Percentiles rank a stretch among this genome's conserved stretches.
These are phyloP conservation scores for Amphimallon solstitiale DNA, from an alignment of 2,888 invertebrate genomes.

Conservation along the genomic window DNA sequence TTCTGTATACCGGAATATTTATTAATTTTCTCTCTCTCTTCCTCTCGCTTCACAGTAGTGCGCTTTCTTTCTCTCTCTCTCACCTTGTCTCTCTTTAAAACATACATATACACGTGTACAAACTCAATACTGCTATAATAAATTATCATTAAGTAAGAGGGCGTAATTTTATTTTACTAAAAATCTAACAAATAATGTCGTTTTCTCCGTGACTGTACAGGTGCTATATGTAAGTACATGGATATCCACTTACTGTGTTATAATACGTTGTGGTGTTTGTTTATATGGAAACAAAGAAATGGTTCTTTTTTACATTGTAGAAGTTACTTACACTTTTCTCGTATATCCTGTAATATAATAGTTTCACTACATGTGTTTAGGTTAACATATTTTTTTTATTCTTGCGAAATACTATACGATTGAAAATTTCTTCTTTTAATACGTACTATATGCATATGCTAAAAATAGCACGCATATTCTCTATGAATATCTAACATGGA, in stretches of 20 bases:
- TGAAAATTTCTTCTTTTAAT: neutral
- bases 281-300: slow-evolving; percentile 14
- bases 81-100: too few species aligned
- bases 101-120: too few species aligned
- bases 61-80: too few species aligned
- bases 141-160: too few species aligned
- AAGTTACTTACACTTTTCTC: slow-evolving; percentile 7
- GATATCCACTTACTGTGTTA: neutral
- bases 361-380: slow-evolving; percentile 6
- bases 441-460: slow-evolving; percentile 19
- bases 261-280: neutral
- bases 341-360: slow-evolving; percentile 5
- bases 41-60: too few species aligned
- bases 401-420: slow-evolving; percentile 20
- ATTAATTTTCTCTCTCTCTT: too few species aligned
- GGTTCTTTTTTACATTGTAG: slow-evolving; percentile 15
- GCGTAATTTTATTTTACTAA: too few species aligned
- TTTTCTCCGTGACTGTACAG: too few species aligned
- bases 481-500: slow-evolving; percentile 4
- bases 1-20: too few species aligned
- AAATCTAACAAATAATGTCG: too few species aligned
- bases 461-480: slow-evolving; percentile 16
- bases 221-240: too few species aligned
- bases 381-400: slow-evolving; percentile 28
- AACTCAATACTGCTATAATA: too few species aligned